Conservation (phyloP, 2,113 vertebrate species). For the Chionodraco myersi region DNA sequence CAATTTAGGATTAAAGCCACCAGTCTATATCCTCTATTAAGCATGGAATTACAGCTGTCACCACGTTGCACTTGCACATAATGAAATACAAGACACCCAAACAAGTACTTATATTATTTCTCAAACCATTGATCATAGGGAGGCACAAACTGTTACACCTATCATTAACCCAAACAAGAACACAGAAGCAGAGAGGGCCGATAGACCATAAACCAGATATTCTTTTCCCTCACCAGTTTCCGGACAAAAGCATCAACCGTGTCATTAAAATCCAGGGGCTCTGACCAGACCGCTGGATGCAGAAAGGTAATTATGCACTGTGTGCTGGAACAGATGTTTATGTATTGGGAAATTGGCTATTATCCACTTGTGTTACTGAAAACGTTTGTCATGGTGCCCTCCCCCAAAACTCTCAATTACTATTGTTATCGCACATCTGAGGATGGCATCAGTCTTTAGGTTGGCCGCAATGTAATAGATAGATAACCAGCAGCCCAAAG, state of each 20-base stretch:
- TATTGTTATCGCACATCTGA: constrained; percentile 16
- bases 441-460: constrained; percentile 45
- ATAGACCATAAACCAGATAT: not conserved
- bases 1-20: not conserved
- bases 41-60: constrained; percentile 14
- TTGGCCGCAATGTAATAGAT: constrained; percentile 17
- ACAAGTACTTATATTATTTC: constrained; percentile 36
- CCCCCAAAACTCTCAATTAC: not conserved
- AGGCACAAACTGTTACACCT: constrained; percentile 9
- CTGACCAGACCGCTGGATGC: constrained; percentile 19
- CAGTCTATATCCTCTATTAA: not conserved
- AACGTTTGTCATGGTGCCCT: constrained; percentile 16
- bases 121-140: constrained; percentile 18
- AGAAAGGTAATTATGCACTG: constrained; percentile 5
- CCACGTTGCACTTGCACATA: not conserved
- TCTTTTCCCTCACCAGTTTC: constrained; percentile 1
- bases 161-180: constrained; percentile 8
- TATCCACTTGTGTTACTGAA: constrained; percentile 29
- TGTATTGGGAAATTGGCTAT: constrained; percentile 11
- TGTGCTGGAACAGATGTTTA: constrained; percentile 28
- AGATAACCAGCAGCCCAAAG: not conserved
- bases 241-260: not conserved
- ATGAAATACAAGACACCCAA: constrained; percentile 34
- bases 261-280: constrained; percentile 19
- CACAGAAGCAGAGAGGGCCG: not conserved